A percentile compares a stretch with the other conserved stretches of the same genome.
Evolutionary conservation across 2,888 invertebrate species (phyloP).

Genomic region (Hydrotaea diabolus): DNA sequence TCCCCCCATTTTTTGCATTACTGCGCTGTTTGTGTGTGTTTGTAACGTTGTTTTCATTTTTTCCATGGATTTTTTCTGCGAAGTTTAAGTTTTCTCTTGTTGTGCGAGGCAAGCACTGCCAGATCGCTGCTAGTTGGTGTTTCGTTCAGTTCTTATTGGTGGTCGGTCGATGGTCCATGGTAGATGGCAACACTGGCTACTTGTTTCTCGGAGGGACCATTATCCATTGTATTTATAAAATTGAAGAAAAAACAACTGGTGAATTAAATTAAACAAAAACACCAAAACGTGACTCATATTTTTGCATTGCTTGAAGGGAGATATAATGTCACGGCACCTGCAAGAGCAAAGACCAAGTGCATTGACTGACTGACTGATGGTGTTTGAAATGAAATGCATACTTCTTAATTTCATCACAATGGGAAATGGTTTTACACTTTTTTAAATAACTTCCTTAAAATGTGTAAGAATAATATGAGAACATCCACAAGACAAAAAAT

Average conservation of each 20-base stretch:
- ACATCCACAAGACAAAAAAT: no score
- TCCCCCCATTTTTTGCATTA: slow-evolving; percentile 50
- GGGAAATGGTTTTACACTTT: no score
- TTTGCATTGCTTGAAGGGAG: neutral
- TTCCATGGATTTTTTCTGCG: slow-evolving; percentile 41
- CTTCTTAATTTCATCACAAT: slow-evolving; percentile 7
- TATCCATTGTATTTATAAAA: slow-evolving; percentile 22
- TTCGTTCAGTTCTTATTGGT: slow-evolving; percentile 60
- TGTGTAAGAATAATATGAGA: no score
- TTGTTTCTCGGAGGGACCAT: neutral
- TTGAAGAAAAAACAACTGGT: slow-evolving; percentile 8
- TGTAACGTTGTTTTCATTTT: slow-evolving; percentile 48
- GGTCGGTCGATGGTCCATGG: neutral
- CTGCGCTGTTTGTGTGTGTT: slow-evolving; percentile 28
- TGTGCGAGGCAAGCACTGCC: slow-evolving; percentile 37
- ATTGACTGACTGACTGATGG: slow-evolving; percentile 13
- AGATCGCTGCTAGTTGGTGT: neutral
- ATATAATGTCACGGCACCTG: slow-evolving; percentile 5
- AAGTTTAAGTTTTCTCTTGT: slow-evolving; percentile 24
- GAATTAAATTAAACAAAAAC: slow-evolving; percentile 31
- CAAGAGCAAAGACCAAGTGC: slow-evolving; percentile 10
- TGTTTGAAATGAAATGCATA: neutral
- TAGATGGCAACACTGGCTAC: slow-evolving; percentile 27
- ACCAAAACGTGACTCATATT: slow-evolving; percentile 41
- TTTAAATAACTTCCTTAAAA: no score